Conservation (phyloP, 1,140 invertebrate genomes). For the Euura saliciscinereae region DNA sequence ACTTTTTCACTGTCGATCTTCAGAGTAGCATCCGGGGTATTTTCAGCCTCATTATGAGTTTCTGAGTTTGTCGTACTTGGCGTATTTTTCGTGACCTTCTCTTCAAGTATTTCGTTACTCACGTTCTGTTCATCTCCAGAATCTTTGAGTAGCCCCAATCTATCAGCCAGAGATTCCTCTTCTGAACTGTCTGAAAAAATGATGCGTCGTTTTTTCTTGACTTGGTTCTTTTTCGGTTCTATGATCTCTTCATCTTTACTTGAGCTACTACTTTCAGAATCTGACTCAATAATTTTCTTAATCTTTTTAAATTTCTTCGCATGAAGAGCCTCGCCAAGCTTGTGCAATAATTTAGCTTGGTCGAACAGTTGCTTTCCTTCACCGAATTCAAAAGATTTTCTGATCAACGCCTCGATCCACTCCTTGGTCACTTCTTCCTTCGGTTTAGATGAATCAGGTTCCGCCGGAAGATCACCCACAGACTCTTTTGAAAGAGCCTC, state of each 20-base stretch:
- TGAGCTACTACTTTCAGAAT: slow-evolving; percentile 35
- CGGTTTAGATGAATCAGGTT: neutral
- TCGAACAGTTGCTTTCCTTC: slow-evolving; percentile 40
- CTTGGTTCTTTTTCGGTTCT: slow-evolving; percentile 32
- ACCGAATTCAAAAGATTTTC: slow-evolving; percentile 38
- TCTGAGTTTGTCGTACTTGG: neutral
- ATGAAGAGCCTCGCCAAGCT: slow-evolving; percentile 34
- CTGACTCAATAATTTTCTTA: slow-evolving; percentile 41
- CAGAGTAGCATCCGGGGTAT: neutral
- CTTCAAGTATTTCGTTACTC: slow-evolving; percentile 19
- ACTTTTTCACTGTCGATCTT: neutral
- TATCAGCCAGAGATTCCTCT: slow-evolving; percentile 41
- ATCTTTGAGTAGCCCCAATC: slow-evolving; percentile 19
- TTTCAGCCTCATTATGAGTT: slow-evolving; percentile 1
- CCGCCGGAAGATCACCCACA: neutral
- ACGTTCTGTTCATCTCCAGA: slow-evolving; percentile 1
- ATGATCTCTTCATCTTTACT: slow-evolving; percentile 26
- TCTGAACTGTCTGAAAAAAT: slow-evolving; percentile 50
- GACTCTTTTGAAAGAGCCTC: neutral
- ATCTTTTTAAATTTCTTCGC: slow-evolving; percentile 42
- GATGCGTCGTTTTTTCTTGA: slow-evolving; percentile 38
- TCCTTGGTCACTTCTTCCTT: slow-evolving; percentile 28
- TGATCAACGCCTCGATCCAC: slow-evolving; percentile 39
- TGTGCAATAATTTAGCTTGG: slow-evolving; percentile 37
- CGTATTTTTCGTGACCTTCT: slow-evolving; percentile 16